Conservation (phyloP, 2,888 invertebrate genomes). For the Cordilura impudica region DNA sequence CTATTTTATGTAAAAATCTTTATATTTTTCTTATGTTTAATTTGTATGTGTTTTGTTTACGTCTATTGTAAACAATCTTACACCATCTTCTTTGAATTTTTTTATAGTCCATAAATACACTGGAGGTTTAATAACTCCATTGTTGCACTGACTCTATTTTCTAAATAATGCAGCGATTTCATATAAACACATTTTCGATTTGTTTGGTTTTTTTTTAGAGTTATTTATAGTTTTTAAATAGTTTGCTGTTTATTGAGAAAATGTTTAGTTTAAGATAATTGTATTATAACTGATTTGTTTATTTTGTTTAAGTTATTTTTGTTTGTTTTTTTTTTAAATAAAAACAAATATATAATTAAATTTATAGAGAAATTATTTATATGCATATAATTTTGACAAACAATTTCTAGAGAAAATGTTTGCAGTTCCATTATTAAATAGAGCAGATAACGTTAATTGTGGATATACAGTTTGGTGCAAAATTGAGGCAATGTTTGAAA, state of each 20-base stretch:
- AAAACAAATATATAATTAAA: no score
- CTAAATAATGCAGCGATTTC: constrained; percentile 19
- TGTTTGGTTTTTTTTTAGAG: neutral
- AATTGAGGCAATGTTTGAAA: no score
- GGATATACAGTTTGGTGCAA: no score
- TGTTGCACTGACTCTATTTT: neutral
- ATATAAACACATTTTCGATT: constrained; percentile 29
- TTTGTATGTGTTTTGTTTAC: neutral
- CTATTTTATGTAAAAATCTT: no score
- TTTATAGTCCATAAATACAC: neutral
- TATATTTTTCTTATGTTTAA: neutral
- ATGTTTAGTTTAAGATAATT: constrained; percentile 20
- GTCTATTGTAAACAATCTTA: neutral
- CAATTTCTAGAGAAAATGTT: no score
- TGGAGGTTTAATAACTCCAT: neutral
- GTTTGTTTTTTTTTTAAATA: constrained; percentile 16
- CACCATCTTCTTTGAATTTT: neutral
- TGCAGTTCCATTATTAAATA: no score
- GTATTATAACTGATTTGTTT: constrained; percentile 9
- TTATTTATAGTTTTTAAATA: constrained; percentile 15
- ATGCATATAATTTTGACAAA: no score
- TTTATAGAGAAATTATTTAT: no score
- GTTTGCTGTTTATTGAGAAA: constrained; percentile 10
- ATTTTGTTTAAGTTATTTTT: neutral
- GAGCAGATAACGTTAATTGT: no score